Evolutionary conservation across 2,888 invertebrate species (phyloP), one percentile per base, ranked within the genome.

Genomic region (Coremacera marginata): DNA sequence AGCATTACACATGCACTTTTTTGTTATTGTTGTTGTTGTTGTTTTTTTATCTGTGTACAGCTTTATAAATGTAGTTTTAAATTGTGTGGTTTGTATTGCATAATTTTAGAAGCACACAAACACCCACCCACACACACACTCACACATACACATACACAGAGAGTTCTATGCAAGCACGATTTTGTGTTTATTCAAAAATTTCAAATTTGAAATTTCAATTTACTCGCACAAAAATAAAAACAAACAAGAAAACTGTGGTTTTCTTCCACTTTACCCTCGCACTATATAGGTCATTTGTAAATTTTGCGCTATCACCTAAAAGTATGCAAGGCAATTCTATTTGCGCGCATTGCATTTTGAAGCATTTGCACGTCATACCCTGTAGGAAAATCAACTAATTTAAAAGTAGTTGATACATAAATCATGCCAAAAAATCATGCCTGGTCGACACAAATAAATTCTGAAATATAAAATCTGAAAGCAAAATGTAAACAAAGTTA

Each of bases 241-340:
- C 72, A 60, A 57, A 57, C 8, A 25, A 22, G 4, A 25, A 27
- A 60, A 22, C 11, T 9, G 57, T 9, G 25, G 3, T 60, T 60
- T 60, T 60, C 25, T 55, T 9, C 1, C 19, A 22, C 55, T 60
- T 27, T 25, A 22, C 9, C 22, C 57, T 14, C 9, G 25, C 57
- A 25, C 25, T 25, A 65, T 63, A 51, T 73, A 73, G 73, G 73
- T 73, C 73, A 73, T 31, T 55, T 11, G 25, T 52, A 27, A n/a
- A 16, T 52, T 51, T 52, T 27, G 37, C 44, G 44, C 16, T 25
- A 37, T 55, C 79, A 70, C 79, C 77, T 79, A 79, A 84, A 85
- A 83, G 84, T 82, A 85, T 84, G 84, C 84, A 72, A 57, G 49
- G 60, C 25, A n/a, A 73, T 37, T 72, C 60, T 51, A 51, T 62